Evolutionary conservation across 2,113 vertebrate genomes (phyloP).

Genomic region (Rhinolophus ferrumequinum): DNA sequence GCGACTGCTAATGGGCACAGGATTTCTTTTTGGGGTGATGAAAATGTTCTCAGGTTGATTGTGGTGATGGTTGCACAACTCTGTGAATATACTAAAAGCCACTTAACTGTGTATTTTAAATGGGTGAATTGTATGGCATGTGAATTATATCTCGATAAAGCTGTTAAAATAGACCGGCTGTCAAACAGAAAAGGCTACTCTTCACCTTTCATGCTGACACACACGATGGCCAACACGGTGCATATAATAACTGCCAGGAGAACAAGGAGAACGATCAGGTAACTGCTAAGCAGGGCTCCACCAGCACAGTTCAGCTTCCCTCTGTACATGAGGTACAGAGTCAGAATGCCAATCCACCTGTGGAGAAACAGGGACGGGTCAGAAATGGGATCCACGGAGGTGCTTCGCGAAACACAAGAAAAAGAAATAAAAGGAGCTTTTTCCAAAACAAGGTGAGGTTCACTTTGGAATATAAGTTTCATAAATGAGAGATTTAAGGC

Average conservation of each 20-base stretch:
- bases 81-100: neutral
- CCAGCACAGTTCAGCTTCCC: conserved; percentile 89
- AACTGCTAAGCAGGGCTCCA: conserved; percentile 89
- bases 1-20: neutral
- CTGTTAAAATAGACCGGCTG: neutral
- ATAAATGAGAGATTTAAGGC: neutral
- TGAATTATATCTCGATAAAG: neutral
- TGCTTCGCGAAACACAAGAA: neutral
- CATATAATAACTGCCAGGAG: conserved; percentile 92
- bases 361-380: accelerated
- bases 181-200: neutral
- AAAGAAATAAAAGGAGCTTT: neutral
- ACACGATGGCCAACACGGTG: conserved; percentile 89
- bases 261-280: conserved; percentile 91
- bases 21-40: neutral
- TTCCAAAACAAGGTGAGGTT: neutral
- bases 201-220: conserved; percentile 95
- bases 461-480: neutral
- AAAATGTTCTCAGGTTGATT: neutral
- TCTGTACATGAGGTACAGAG: conserved; percentile 89
- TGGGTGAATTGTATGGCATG: neutral
- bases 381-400: neutral
- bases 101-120: neutral
- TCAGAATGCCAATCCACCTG: conserved; percentile 94
- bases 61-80: too few species aligned